Conservation (phyloP, 1,140 invertebrate species). For the Pseudomyrmex gracilis region DNA sequence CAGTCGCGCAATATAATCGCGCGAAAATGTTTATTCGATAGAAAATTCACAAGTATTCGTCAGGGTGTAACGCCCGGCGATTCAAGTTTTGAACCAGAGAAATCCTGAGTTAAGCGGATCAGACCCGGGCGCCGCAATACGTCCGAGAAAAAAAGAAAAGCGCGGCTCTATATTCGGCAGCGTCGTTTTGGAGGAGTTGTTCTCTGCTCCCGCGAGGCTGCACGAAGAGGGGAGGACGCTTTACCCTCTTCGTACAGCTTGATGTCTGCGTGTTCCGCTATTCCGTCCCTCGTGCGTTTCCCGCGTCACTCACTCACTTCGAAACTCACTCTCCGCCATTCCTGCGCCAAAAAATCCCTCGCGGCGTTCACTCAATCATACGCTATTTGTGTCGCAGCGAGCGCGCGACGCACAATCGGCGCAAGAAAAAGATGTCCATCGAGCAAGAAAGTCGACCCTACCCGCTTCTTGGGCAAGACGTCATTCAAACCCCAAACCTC, state of each 20-base stretch:
- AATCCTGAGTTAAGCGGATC: background rate
- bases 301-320: constrained; percentile 44
- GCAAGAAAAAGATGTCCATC: constrained; percentile 77
- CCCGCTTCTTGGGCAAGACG: constrained; percentile 29
- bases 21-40: background rate
- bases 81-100: background rate
- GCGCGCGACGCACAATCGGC: constrained; percentile 70
- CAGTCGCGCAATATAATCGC: background rate
- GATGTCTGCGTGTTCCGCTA: constrained; percentile 80
- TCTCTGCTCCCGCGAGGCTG: constrained; percentile 70
- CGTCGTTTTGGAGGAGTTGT: constrained; percentile 67
- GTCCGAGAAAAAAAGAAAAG: constrained; percentile 36
- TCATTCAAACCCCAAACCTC: constrained; percentile 45
- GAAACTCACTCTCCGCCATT: constrained; percentile 72
- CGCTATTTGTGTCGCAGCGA: constrained; percentile 81
- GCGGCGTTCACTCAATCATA: constrained; percentile 85
- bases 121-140: constrained; percentile 9
- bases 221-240: constrained; percentile 26
- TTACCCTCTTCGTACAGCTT: constrained; percentile 68
- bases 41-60: background rate
- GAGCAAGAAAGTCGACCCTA: constrained; percentile 65
- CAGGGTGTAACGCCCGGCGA: background rate
- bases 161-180: constrained; percentile 52
- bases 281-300: constrained; percentile 38
- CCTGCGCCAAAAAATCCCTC: constrained; percentile 81